Evolutionary conservation across 2,113 vertebrate genomes (phyloP), one percentile per base, ranked within the genome.

Genomic region (Laticauda colubrina): DNA sequence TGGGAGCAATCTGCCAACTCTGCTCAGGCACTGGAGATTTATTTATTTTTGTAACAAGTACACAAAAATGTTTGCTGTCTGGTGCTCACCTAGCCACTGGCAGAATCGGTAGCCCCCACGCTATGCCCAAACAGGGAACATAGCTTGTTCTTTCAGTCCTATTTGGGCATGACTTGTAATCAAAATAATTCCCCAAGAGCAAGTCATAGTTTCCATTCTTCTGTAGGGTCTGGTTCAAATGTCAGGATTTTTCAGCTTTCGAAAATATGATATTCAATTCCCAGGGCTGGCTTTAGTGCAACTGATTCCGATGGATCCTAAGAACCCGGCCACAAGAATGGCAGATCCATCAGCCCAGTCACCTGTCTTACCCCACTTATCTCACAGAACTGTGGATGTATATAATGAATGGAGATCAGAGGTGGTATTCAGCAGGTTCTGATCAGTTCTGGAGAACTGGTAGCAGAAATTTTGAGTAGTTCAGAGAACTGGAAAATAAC

Each of bases 1-100:
- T 56, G 81, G 88, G 90, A 87, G 85, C 48, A 92, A 90, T 64
- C 69, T 91, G 81, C 87, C 26, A 11, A 34, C 48, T 45, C 90
- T 61, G 48, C 69, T n/a, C 7, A 18, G 45, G 48, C 75, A 85
- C 69, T 51, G 26, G 45, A 69, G 53, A 54, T 75, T 85, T 59
- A 75, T 75, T 75, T 75, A 75, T 29, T 86, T 75, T 75, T 51
- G 64, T 48, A 92, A 94, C 53, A 87, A 55, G 75, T 15, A 29
- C 7, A 20, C 75, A 87, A 64, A 55, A 90, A 64, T 20, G 56
- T 94, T 75, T 90, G 75, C 91, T 85, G 89, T 75, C 59, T 14
- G 57, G 51, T 56, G 20, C 57, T 85, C 88, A 20, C 81, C 34
- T n/a, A 8, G 48, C 45, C 21, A 51, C 29, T 11, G n/a, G 51